Evolutionary conservation across 2,797 vertebrate genomes (phyloP), one percentile per base, ranked within the genome.

Genomic region (Schizothorax lantsangensis): DNA sequence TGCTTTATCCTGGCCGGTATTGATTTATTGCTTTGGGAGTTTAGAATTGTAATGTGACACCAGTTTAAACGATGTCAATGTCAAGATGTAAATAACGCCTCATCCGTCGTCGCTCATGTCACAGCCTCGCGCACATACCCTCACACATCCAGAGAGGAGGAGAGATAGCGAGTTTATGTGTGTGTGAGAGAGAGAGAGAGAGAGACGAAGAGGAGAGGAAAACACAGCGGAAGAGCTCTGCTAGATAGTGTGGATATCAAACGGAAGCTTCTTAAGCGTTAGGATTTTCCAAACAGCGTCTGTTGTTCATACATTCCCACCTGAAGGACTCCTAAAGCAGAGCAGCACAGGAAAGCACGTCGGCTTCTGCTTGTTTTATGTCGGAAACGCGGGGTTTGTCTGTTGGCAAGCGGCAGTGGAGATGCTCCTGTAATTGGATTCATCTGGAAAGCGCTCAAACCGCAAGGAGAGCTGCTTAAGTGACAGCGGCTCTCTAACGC

Each of bases 391-490:
- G 59, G 33, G 80, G 71, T 68, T 72, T 36, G 83, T 66, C 62
- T 75, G 79, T 73, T 88, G 75, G 85, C 86, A 85, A 85, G 72
- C 75, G 88, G 75, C 79, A 79, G 79, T 66, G 69, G 85, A 87
- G 85, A 92, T 89, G 88, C 80, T 87, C 79, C 88, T 91, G 89
- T 91, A 89, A 90, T 91, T 88, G 82, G 69, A 89, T 89, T 90
- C 74, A 88, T 71, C 85, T 82, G 86, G 88, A 91, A 75, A 89
- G 86, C 78, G 68, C 83, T 89, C 79, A 88, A 79, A 85, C 84
- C 66, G 68, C 73, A 80, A 45, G 85, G 79, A 84, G 88, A 74
- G 36, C 68, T 45, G 72, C 72, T 81, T 79, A 86, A 81, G 86
- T 85, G 85, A 83, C 68, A 79, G 68, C 83, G 36, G 81, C 59